Percentiles rank a stretch among this genome's conserved stretches.
Conservation (phyloP, 2,797 vertebrate genomes). For the Cephalopachus bancanus region DNA sequence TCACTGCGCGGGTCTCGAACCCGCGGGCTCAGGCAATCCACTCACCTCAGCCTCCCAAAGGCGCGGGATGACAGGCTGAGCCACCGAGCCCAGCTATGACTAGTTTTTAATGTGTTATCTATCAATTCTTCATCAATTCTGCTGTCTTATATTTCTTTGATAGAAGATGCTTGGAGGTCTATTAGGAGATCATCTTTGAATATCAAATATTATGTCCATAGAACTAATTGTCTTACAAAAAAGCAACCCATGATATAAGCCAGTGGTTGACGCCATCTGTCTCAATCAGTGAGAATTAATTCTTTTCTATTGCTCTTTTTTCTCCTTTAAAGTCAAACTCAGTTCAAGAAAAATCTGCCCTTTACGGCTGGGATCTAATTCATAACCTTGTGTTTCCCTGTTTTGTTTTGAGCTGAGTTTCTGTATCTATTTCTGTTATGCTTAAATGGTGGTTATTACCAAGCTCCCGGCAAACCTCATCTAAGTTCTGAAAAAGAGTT, state of each 20-base stretch:
- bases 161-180: background rate
- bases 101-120: conserved; percentile 34
- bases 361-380: conserved; percentile 73
- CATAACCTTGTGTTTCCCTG: conserved; percentile 69
- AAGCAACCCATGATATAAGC: background rate
- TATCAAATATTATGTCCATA: conserved; percentile 52
- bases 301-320: conserved; percentile 43
- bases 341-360: conserved; percentile 75
- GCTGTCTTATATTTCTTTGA: background rate
- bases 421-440: conserved; percentile 76
- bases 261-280: background rate
- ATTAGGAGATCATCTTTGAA: conserved; percentile 50
- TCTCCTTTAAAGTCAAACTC: conserved; percentile 75
- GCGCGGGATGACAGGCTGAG: too few species aligned
- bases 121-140: conserved; percentile 18
- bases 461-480: conserved; percentile 75
- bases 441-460: conserved; percentile 72
- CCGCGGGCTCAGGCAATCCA: too few species aligned
- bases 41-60: too few species aligned
- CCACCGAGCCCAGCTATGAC: background rate
- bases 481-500: conserved; percentile 54
- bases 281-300: background rate
- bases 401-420: conserved; percentile 71
- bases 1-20: too few species aligned
- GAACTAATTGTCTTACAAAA: conserved; percentile 56